Evolutionary conservation across 2,797 vertebrate species (phyloP), one percentile per base, ranked within the genome.

Genomic region (Danio albolineatus): DNA sequence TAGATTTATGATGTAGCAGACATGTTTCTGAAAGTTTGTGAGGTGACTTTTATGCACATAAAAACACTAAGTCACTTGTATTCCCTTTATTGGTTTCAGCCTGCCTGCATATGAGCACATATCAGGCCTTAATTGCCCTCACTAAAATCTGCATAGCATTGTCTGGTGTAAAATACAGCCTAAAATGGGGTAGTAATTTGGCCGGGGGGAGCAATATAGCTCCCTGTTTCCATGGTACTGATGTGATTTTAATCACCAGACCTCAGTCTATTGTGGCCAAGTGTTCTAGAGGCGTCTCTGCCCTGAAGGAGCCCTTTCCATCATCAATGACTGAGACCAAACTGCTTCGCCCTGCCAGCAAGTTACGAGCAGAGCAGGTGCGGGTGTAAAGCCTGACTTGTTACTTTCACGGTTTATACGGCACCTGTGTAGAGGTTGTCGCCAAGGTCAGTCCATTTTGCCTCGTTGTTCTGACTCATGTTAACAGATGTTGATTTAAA

Each of bases 181-280:
- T 71, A 59, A 86, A 86, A 86, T 79, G 65, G 83, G 56, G 49
- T 71, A 76, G 70, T 85, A 83, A 91, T 89, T 86, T 87, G 86
- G 82, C 88, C 86, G 59, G 65, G 88, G 90, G 90, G 90, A 89
- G 82, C 74, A 78, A 72, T 86, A 81, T 13, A 28, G 73, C 71
- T 73, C 79, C 66, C 69, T 60, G 86, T 89, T 89, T 87, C 89
- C 84, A 84, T 85, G 84, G 85, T 66, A 76, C 86, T 88, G 87
- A 89, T 92, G 89, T 86, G 83, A 87, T 88, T 92, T 92, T 91
- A 92, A 92, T 91, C 87, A 87, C 88, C 82, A 78, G 75, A 65
- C 67, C 67, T 79, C 77, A 71, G 57, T 79, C 77, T 79, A 53
- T 79, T 43, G 60, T 76, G 77, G 60, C 66, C 59, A 70, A 83